Conservation (phyloP, 1,140 invertebrate genomes). For the Ips typographus region DNA sequence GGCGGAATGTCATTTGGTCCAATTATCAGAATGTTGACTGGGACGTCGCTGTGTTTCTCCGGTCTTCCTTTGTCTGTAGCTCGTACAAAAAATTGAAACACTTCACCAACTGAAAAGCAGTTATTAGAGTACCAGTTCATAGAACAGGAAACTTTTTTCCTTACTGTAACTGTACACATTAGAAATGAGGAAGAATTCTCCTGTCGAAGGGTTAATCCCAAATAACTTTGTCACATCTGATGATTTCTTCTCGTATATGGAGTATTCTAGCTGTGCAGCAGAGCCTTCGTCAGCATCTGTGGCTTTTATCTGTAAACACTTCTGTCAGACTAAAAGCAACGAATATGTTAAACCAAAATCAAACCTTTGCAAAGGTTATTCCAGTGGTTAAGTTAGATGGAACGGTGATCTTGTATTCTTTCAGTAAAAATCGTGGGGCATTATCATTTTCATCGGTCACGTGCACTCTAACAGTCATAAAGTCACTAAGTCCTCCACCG, state of each 20-base stretch:
- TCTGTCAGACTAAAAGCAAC: neutral
- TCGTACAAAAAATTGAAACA: slow-evolving; percentile 87
- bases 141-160: slow-evolving; percentile 20
- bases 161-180: slow-evolving; percentile 10
- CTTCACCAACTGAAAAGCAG: slow-evolving; percentile 65
- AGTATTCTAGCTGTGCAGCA: slow-evolving; percentile 64
- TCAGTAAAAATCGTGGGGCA: slow-evolving; percentile 74
- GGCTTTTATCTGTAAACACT: slow-evolving; percentile 50
- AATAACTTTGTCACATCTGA: slow-evolving; percentile 62
- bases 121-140: neutral
- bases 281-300: slow-evolving; percentile 65
- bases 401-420: slow-evolving; percentile 78
- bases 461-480: slow-evolving; percentile 74
- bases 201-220: slow-evolving; percentile 64
- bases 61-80: slow-evolving; percentile 77
- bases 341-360: slow-evolving; percentile 7
- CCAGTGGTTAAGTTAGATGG: slow-evolving; percentile 47
- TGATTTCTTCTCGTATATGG: slow-evolving; percentile 64
- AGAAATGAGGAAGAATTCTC: slow-evolving; percentile 54
- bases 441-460: slow-evolving; percentile 89
- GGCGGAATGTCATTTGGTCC: slow-evolving; percentile 68
- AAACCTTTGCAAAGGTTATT: slow-evolving; percentile 32
- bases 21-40: slow-evolving; percentile 78
- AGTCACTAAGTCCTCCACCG: slow-evolving; percentile 78
- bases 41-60: slow-evolving; percentile 71